These are phyloP conservation scores for Gavia stellata DNA, from an alignment of 2,113 vertebrate species.

Conservation along the genomic window DNA sequence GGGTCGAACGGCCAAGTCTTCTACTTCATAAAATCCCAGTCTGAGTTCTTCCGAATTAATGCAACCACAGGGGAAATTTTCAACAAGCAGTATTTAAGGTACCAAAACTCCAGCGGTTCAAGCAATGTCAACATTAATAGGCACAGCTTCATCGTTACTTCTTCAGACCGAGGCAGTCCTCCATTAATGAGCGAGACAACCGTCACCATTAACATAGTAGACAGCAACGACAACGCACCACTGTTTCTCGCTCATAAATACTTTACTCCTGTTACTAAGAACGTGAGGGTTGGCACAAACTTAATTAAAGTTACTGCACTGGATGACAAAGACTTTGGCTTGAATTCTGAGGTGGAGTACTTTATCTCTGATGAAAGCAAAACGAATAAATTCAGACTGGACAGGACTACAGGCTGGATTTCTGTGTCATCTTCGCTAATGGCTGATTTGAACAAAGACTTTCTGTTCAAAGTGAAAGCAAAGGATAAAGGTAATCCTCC, in stretches of 20 bases:
- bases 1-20: conserved; percentile 91
- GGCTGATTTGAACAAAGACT: conserved; percentile 82
- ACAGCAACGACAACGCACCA: conserved; percentile 92
- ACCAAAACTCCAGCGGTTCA: conserved; percentile 84
- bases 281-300: conserved; percentile 86
- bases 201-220: conserved; percentile 89
- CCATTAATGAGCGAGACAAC: conserved; percentile 92
- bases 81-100: conserved; percentile 89
- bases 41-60: conserved; percentile 93
- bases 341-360: conserved; percentile 93
- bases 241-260: conserved; percentile 79
- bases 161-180: conserved; percentile 87
- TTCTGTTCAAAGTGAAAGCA: conserved; percentile 82
- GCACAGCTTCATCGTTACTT: conserved; percentile 94
- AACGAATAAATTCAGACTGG: conserved; percentile 82
- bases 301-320: conserved; percentile 83
- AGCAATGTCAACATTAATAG: conserved; percentile 87
- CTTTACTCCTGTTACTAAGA: conserved; percentile 93
- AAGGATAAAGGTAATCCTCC: conserved; percentile 92
- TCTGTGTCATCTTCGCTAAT: conserved; percentile 86
- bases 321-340: conserved; percentile 91
- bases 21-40: conserved; percentile 94
- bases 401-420: conserved; percentile 87
- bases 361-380: conserved; percentile 79
- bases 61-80: conserved; percentile 89